Percentiles rank a stretch among this genome's conserved stretches.
Evolutionary conservation across 2,797 vertebrate species (phyloP).

Genomic region (Masticophis lateralis): DNA sequence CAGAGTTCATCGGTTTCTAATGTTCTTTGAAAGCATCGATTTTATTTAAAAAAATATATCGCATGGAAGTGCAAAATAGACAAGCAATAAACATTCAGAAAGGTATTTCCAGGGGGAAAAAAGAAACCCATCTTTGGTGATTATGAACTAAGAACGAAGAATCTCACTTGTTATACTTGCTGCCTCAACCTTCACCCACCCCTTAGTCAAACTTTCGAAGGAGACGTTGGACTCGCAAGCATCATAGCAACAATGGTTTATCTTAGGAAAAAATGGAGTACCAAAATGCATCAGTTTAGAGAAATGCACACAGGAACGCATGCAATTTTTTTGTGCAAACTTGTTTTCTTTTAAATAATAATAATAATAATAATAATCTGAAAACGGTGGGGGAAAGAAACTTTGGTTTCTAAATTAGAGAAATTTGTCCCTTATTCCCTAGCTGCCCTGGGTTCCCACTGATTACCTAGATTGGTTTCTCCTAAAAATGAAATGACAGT

Average conservation of each 20-base stretch:
- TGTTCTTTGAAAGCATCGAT: constrained; percentile 13
- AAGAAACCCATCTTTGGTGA: not conserved
- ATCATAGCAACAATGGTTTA: not conserved
- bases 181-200: not conserved
- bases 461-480: not conserved
- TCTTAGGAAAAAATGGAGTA: not conserved
- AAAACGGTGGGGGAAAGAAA: not conserved
- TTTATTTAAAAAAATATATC: constrained; percentile 64
- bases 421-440: not conserved
- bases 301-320: not conserved
- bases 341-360: not conserved
- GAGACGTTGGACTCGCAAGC: not conserved
- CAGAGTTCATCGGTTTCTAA: constrained; percentile 40
- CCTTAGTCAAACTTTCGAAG: not conserved
- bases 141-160: not conserved
- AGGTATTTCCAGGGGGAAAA: not conserved
- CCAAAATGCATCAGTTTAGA: not conserved
- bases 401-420: not conserved
- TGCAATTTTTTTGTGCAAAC: not conserved
- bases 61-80: constrained; percentile 76
- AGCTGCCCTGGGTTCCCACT: not conserved
- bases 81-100: not conserved
- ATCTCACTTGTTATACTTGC: not conserved
- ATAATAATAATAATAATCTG: not conserved
- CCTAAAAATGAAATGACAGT: not conserved